phyloP scores from a whole-genome alignment of 2,797 vertebrate species.

The Apogon talboti region DNA sequence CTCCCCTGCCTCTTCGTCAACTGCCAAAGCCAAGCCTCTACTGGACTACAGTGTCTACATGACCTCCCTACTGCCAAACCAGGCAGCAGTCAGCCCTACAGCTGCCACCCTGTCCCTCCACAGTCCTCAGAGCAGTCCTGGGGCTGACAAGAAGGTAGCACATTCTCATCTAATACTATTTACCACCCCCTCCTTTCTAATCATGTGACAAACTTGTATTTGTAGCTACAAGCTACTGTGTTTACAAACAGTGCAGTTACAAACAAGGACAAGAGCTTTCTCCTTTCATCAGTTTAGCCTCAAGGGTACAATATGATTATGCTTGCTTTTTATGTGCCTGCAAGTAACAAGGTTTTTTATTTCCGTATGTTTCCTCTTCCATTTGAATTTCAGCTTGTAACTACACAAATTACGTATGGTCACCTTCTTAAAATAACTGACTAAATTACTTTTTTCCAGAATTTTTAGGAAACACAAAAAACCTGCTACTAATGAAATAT shows the following conservation, averaged over 20 bases:
- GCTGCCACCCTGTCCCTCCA: conserved; percentile 81
- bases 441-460: no score
- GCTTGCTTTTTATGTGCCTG: no score
- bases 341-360: no score
- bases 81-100: conserved; percentile 74
- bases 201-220: not conserved
- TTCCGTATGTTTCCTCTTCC: no score
- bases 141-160: conserved; percentile 90
- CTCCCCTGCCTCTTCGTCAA: conserved; percentile 63
- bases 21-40: conserved; percentile 83
- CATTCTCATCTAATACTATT: not conserved
- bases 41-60: conserved; percentile 93
- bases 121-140: conserved; percentile 93
- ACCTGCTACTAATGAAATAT: no score
- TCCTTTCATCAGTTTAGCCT: not conserved
- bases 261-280: not conserved
- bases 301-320: not conserved
- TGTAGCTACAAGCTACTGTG: not conserved
- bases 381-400: no score
- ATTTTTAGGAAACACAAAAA: no score
- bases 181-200: conserved; percentile 1
- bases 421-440: no score
- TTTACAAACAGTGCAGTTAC: not conserved
- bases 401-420: no score
- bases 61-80: conserved; percentile 88